A percentile compares a stretch with the other conserved stretches of the same genome.
Evolutionary conservation across 2,113 vertebrate genomes (phyloP).

Genomic region (Trematocara marginatum): DNA sequence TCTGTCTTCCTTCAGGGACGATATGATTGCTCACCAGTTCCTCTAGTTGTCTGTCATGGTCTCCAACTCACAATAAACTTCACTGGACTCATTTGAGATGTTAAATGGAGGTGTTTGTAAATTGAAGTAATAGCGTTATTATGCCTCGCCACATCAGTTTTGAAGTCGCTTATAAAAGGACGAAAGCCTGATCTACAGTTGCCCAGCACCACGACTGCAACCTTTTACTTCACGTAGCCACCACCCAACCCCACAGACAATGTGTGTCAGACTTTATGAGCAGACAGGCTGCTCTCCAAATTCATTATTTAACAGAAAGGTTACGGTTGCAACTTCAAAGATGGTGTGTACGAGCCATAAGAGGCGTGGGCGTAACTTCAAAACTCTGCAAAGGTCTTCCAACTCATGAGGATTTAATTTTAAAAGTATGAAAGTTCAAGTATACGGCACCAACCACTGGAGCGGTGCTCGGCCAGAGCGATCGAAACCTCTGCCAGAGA

Average conservation of each 20-base stretch:
- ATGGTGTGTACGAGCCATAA: background rate
- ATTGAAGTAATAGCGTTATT: background rate
- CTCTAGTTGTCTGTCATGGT: background rate
- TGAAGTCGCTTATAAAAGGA: background rate
- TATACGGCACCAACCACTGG: background rate
- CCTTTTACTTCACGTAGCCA: slow-evolving; percentile 17
- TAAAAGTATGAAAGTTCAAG: slow-evolving; percentile 1
- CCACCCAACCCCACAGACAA: background rate
- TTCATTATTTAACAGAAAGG: slow-evolving; percentile 44
- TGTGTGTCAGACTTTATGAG: background rate
- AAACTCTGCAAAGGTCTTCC: slow-evolving; percentile 32
- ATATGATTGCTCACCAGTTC: background rate
- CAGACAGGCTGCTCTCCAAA: background rate
- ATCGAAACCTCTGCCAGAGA: background rate
- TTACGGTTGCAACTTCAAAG: slow-evolving; percentile 31
- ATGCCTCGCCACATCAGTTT: background rate
- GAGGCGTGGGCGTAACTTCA: slow-evolving; percentile 10
- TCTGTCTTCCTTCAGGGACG: background rate
- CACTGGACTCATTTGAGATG: background rate
- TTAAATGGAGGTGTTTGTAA: background rate
- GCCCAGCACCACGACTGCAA: background rate
- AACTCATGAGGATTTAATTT: slow-evolving; percentile 18
- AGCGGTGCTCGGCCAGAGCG: background rate
- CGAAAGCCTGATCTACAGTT: background rate
- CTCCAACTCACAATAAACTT: background rate